Conservation (phyloP, 2,113 vertebrate genomes). For the Atherinomorus stipes region DNA sequence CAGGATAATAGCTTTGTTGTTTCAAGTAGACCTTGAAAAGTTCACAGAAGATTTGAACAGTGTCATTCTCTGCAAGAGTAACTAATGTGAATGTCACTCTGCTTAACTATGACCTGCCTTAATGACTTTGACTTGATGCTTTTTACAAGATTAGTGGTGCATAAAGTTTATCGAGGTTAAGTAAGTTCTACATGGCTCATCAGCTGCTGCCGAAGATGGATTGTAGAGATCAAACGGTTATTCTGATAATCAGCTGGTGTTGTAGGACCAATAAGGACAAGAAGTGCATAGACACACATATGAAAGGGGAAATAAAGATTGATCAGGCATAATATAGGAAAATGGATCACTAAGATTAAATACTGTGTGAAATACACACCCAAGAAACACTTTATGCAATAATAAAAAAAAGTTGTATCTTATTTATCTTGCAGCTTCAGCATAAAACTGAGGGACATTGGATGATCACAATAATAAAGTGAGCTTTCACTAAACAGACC, state of each 20-base stretch:
- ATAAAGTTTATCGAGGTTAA: no score
- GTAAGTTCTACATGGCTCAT: no score
- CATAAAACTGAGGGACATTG: neutral
- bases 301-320: neutral
- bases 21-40: constrained; percentile 16
- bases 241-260: neutral
- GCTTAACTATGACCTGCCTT: neutral
- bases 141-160: neutral
- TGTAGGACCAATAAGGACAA: neutral
- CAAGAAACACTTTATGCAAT: neutral
- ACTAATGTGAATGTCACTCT: neutral
- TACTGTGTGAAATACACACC: neutral
- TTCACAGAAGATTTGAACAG: neutral
- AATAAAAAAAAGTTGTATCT: neutral
- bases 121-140: neutral
- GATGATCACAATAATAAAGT: neutral
- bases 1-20: neutral
- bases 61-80: neutral
- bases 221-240: neutral
- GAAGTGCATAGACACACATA: neutral
- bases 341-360: no score
- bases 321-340: neutral
- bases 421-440: neutral
- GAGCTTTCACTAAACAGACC: no score
- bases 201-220: neutral